Evolutionary conservation across 2,797 vertebrate genomes (phyloP), one percentile per base, ranked within the genome.

Genomic region (Tokudaia tokunoshimensis): DNA sequence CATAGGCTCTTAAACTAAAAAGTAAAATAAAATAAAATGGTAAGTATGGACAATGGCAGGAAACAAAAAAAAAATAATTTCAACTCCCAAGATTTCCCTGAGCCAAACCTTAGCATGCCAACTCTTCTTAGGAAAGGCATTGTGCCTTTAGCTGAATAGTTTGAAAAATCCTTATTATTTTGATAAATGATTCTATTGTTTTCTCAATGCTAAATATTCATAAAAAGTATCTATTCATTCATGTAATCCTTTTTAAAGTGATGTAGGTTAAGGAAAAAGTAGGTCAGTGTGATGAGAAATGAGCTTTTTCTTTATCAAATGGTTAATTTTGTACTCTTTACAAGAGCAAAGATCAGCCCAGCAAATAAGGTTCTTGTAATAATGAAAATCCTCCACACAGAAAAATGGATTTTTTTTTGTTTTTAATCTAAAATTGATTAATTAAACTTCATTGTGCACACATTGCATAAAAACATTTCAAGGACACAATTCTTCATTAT

Each of bases 81-180:
- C 26, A 91, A 72, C 89, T 97, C n/a, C 52, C 44, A 55, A 59
- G 59, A 78, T 94, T 94, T 95, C 83, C 44, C 44, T 79, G 24
- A 79, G 63, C 70, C 96, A 84, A 47, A 3, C 24, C 61, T 92
- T 44, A 81, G 47, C 80, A 31, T 79, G n/a, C 70, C 17, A 89
- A 29, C 47, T 81, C 37, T 89, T 86, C 82, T 86, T 59, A 76
- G 94, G n/a, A 82, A 94, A 87, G n/a, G 15, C 22, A 86, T 86
- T 86, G 75, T 81, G 31, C 57, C 74, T 72, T 92, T 93, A 94
- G 76, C 76, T 89, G 82, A 97, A 94, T 75, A 92, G 70, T 90
- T 89, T 47, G 85, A 94, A 94, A 95, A 95, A 82, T 75, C 34
- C 57, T 95, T 97, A 93, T 96, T 97, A 92, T 97, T 97, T 97